These are phyloP conservation scores for Carcina quercana DNA, from an alignment of 2,888 invertebrate species.

Conservation along the genomic window DNA sequence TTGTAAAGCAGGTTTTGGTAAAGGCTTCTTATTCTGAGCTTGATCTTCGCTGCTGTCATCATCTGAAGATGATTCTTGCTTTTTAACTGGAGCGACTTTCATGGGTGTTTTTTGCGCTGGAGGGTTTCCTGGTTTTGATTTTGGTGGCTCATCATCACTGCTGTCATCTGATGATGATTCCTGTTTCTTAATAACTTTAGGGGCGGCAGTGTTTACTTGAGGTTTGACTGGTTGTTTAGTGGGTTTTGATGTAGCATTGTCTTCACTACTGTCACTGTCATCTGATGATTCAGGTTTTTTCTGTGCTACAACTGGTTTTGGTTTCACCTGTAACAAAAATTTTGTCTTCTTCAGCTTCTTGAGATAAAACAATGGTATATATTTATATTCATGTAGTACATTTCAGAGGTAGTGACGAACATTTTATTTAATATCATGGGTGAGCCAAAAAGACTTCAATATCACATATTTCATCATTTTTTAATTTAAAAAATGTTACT, in stretches of 20 bases:
- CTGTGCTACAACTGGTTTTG: conserved; percentile 20
- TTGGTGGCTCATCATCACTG: conserved; percentile 30
- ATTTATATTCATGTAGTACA: neutral
- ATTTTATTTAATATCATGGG: conserved; percentile 33
- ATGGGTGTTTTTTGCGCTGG: no score
- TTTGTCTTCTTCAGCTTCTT: neutral
- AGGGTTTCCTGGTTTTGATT: conserved; percentile 27
- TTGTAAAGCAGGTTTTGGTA: conserved; percentile 14
- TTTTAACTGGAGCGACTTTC: conserved; percentile 17
- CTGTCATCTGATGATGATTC: conserved; percentile 39
- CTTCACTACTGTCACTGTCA: conserved; percentile 43
- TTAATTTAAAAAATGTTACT: neutral
- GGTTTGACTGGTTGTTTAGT: conserved; percentile 22
- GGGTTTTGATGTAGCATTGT: conserved; percentile 35
- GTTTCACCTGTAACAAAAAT: conserved; percentile 15
- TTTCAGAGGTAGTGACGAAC: conserved; percentile 65
- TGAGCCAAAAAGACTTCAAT: no score
- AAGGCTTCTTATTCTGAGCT: conserved; percentile 11
- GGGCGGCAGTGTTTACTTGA: conserved; percentile 13
- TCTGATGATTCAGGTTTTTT: conserved; percentile 50
- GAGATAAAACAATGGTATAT: neutral
- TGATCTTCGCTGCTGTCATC: conserved; percentile 31
- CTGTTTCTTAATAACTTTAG: conserved; percentile 17
- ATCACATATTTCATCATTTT: no score
- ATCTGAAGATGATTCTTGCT: conserved; percentile 17